Evolutionary conservation across 2,888 invertebrate species (phyloP).

Genomic region (Flabesymbios commensalis): DNA sequence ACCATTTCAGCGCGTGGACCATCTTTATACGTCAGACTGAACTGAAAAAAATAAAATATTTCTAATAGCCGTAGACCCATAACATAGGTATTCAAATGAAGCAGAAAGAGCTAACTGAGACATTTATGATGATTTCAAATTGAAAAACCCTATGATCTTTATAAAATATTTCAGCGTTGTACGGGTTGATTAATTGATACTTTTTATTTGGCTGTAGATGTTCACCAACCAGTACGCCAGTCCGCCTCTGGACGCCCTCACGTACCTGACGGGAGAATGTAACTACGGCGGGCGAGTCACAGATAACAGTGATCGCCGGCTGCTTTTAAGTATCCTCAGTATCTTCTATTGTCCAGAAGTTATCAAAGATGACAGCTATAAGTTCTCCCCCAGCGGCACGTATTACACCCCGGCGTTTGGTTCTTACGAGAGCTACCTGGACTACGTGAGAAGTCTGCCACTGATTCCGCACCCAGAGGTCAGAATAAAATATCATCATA

Average conservation of each 20-base stretch:
- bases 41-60: too few relatives aligned
- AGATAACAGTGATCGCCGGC: slow-evolving; percentile 57
- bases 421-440: slow-evolving; percentile 50
- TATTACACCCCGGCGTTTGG: slow-evolving; percentile 56
- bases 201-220: slow-evolving; percentile 41
- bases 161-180: too few relatives aligned
- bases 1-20: too few relatives aligned
- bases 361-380: slow-evolving; percentile 47
- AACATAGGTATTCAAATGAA: too few relatives aligned
- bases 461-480: slow-evolving; percentile 58
- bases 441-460: slow-evolving; percentile 57
- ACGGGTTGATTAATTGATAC: too few relatives aligned
- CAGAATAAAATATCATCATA: slow-evolving; percentile 2
- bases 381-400: slow-evolving; percentile 51
- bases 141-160: too few relatives aligned
- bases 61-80: too few relatives aligned
- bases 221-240: slow-evolving; percentile 61
- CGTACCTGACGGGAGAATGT: slow-evolving; percentile 60
- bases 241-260: slow-evolving; percentile 58
- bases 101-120: too few relatives aligned
- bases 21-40: too few relatives aligned
- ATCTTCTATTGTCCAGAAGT: slow-evolving; percentile 53
- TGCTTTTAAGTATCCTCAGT: slow-evolving; percentile 53
- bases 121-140: too few relatives aligned
- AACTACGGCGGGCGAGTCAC: slow-evolving; percentile 62